Evolutionary conservation across 92 coral and sea anemone species (phyloP).

Genomic region (Parazoanthus swiftii): DNA sequence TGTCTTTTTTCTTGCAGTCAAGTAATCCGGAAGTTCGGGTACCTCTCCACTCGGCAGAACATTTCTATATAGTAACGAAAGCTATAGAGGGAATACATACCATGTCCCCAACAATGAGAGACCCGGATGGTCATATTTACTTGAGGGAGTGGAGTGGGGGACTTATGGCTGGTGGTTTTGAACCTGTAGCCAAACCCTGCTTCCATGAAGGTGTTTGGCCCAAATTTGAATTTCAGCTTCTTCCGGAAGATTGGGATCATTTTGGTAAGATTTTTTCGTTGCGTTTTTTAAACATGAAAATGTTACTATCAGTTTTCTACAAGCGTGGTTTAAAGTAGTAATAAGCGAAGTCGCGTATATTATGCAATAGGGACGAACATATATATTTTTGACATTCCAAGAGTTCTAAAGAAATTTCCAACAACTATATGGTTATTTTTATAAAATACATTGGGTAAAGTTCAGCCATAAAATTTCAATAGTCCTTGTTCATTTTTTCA

Average conservation of each 20-base stretch:
- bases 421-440: too few species aligned
- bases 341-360: too few species aligned
- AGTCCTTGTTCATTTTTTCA: too few species aligned
- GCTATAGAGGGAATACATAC: constrained; percentile 62
- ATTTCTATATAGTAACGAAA: constrained; percentile 87
- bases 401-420: too few species aligned
- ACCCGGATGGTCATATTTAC: constrained; percentile 79
- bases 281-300: background rate
- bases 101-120: constrained; percentile 73
- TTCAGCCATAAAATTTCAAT: too few species aligned
- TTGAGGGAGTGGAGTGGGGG: constrained; percentile 93
- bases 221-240: constrained; percentile 89
- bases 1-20: constrained; percentile 45
- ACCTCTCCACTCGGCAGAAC: constrained; percentile 95
- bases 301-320: too few species aligned
- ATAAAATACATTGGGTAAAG: too few species aligned
- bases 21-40: constrained; percentile 75
- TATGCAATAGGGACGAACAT: too few species aligned
- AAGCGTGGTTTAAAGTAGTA: too few species aligned
- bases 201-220: constrained; percentile 81
- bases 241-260: constrained; percentile 97
- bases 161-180: constrained; percentile 83
- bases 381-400: too few species aligned
- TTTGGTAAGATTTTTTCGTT: constrained; percentile 60
- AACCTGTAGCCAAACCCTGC: constrained; percentile 74